phyloP scores from a whole-genome alignment of 2,888 invertebrate genomes.

The Andrena praecox region DNA sequence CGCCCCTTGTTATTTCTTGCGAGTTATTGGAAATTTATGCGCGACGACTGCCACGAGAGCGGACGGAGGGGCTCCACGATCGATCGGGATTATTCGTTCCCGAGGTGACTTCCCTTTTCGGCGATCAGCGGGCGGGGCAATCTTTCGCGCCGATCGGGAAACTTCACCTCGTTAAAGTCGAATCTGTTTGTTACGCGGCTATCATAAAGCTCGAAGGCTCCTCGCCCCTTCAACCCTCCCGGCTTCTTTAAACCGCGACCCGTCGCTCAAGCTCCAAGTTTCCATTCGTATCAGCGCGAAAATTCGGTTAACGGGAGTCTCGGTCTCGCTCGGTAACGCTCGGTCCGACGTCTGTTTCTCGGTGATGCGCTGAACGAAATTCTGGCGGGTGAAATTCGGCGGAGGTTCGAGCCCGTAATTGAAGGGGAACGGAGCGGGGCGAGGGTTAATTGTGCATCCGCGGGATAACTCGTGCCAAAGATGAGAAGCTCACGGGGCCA shows the following conservation, averaged over 20 bases:
- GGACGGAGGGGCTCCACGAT: not conserved
- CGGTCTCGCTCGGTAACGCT: not conserved
- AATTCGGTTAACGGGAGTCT: not conserved
- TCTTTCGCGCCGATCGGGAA: conserved; percentile 37
- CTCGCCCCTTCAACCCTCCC: no score
- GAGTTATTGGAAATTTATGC: conserved; percentile 50
- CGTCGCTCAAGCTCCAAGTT: not conserved
- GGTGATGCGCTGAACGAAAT: not conserved
- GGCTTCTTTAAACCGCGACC: not conserved
- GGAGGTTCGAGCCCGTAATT: conserved; percentile 1
- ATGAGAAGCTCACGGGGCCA: conserved; percentile 51
- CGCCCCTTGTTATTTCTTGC: conserved; percentile 46
- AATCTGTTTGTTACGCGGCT: conserved; percentile 30
- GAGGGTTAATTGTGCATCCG: conserved; percentile 52
- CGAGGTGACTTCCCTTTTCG: conserved; percentile 8
- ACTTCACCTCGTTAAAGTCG: conserved; percentile 46
- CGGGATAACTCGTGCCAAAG: conserved; percentile 55
- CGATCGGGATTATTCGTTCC: conserved; percentile 40
- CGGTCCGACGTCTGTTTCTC: not conserved
- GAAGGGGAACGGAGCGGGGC: not conserved
- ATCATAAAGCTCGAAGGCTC: conserved; percentile 11
- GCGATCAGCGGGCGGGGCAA: conserved; percentile 14
- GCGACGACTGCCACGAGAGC: not conserved
- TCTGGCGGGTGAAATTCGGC: conserved; percentile 9
- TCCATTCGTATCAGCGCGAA: not conserved